Base-by-base conservation (phyloP, 1,140 invertebrate genomes). In the Drosophila lini region DNA sequence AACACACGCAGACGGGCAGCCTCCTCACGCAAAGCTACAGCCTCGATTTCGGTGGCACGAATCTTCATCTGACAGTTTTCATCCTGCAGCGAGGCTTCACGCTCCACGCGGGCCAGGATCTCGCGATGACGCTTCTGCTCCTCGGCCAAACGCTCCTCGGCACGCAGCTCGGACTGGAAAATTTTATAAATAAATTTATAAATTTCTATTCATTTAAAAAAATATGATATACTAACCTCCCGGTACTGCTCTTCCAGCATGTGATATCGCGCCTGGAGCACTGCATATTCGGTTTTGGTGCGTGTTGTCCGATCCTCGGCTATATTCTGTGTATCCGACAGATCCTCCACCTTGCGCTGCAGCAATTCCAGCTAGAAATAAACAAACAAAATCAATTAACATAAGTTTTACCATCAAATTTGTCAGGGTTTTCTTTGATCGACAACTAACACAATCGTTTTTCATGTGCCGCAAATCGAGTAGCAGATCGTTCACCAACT, bases 161-260 rank as follows among this genome's bases (percentile, higher is more conserved):
- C 95, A 75, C 97, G 94, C 58, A 96, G 93, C 92, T 99, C 97
- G 73, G 94, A 94, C 94, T 94, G 61, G 16, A 32, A 40, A 41
- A 61, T 6, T 52, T n/a, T 5, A 11, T 16, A 11, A n/a, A n/a
- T n/a, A n/a, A n/a, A n/a, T n/a, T n/a, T n/a, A n/a, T n/a, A n/a
- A n/a, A n/a, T n/a, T n/a, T n/a, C n/a, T n/a, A n/a, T n/a, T n/a
- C n/a, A n/a, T n/a, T n/a, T n/a, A n/a, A n/a, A n/a, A n/a, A n/a
- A n/a, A n/a, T n/a, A n/a, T n/a, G n/a, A n/a, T 1, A 1, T 7
- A 81, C 76, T 81, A 42, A 97, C 95, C 93, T 99, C 98, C 81
- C 97, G 94, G 15, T 97, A 94, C 85, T 98, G 97, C 92, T 98
- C 98, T 91, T 99, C 98, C 61, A 98, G 94, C 95, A 97, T 97